Conservation (phyloP, 2,113 vertebrate species). For the Athene noctua region DNA sequence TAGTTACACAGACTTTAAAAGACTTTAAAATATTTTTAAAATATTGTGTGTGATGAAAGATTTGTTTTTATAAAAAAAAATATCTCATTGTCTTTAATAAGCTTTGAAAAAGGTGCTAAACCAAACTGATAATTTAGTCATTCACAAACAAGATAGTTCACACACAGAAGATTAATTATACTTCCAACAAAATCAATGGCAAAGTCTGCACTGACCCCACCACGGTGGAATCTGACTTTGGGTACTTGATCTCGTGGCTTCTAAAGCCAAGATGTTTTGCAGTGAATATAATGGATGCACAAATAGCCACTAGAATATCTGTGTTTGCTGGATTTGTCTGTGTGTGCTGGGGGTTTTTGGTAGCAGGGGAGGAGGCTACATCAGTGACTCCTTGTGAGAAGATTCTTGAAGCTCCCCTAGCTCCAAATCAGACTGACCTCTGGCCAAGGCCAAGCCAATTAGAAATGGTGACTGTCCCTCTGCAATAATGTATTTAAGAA, state of each 20-base stretch:
- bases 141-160: neutral
- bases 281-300: neutral
- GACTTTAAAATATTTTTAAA: neutral
- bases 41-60: accelerated
- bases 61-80: neutral
- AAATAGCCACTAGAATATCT: neutral
- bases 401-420: no score
- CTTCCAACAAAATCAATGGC: neutral
- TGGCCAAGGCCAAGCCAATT: no score
- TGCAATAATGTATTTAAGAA: no score
- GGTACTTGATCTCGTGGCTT: neutral
- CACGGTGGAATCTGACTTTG: neutral
- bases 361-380: no score
- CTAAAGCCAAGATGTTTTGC: neutral
- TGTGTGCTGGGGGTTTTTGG: no score
- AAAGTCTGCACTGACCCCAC: neutral
- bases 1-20: neutral
- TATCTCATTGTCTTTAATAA: neutral
- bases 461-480: no score
- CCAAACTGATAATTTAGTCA: neutral
- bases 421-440: no score
- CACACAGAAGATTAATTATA: neutral
- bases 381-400: no score
- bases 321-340: no score
- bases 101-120: neutral